Conservation (phyloP, 2,113 vertebrate genomes). For the Actenoides hombroni region DNA sequence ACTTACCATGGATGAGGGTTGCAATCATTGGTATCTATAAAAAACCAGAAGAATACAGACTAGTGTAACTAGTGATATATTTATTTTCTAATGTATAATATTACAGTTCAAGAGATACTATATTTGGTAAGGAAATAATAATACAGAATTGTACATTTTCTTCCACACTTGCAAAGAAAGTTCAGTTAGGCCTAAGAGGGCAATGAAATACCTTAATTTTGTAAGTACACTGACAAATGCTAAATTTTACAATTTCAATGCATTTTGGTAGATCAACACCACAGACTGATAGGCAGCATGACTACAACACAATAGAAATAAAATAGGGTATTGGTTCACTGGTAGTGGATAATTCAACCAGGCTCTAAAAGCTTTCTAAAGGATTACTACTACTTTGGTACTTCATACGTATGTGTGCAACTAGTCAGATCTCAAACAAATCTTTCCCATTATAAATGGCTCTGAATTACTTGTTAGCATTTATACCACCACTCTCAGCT, state of each 20-base stretch:
- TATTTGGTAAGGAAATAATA: background rate
- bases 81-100: background rate
- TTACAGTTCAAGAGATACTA: background rate
- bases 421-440: background rate
- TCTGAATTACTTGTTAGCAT: background rate
- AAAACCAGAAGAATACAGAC: background rate
- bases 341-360: background rate
- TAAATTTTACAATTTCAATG: background rate
- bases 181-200: background rate
- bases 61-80: background rate
- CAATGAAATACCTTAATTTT: background rate
- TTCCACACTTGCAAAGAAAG: background rate
- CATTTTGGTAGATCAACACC: background rate
- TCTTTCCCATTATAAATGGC: background rate
- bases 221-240: background rate
- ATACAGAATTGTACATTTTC: background rate
- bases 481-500: background rate
- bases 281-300: background rate
- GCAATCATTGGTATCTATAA: conserved; percentile 91
- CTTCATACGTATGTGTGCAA: background rate
- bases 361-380: background rate
- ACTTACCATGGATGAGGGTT: conserved; percentile 95
- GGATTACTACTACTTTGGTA: background rate
- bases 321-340: background rate
- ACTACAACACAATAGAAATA: background rate